Conservation (phyloP, 2,797 vertebrate species). For the Ctenopoma kingsleyae region DNA sequence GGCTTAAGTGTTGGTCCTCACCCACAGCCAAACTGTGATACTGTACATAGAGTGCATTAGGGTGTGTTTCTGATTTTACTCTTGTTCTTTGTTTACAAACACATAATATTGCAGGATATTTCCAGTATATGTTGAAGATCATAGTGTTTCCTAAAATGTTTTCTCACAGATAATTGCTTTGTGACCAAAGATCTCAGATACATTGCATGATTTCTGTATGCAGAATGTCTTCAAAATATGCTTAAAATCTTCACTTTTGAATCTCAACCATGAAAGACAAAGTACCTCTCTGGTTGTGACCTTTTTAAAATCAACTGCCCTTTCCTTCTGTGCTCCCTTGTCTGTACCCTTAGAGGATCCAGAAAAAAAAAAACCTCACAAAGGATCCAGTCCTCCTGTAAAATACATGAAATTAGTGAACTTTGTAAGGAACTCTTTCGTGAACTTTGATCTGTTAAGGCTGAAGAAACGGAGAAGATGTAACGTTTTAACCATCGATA, state of each 20-base stretch:
- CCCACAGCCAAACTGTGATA: conserved; percentile 46
- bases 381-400: neutral
- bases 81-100: neutral
- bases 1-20: conserved; percentile 49
- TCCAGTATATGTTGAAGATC: neutral
- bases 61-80: conserved; percentile 12
- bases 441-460: conserved; percentile 15
- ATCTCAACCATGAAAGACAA: neutral
- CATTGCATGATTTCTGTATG: neutral
- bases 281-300: conserved; percentile 6
- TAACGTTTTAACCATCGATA: conserved; percentile 41
- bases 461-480: conserved; percentile 8
- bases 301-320: conserved; percentile 1
- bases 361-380: conserved; percentile 1
- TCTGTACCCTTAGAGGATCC: conserved; percentile 6
- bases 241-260: neutral
- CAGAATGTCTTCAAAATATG: neutral
- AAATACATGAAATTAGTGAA: conserved; percentile 11
- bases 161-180: neutral
- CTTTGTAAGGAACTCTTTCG: neutral
- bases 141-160: neutral
- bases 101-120: conserved; percentile 11
- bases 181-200: neutral
- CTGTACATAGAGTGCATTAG: conserved; percentile 44
- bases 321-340: neutral